phyloP scores from a whole-genome alignment of 2,888 invertebrate species.

The Notodonta ziczac region DNA sequence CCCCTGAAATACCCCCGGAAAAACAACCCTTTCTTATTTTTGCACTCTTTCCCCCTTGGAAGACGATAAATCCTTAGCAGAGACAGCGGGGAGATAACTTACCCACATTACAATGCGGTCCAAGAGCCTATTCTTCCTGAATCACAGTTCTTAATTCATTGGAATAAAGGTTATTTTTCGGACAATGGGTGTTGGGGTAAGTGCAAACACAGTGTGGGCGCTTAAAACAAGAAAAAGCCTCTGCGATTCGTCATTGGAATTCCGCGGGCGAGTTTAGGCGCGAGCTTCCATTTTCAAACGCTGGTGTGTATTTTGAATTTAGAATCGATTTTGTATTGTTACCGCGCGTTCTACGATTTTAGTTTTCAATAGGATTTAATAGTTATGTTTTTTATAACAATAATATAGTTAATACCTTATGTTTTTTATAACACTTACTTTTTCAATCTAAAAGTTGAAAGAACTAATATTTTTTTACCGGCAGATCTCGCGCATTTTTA shows the following conservation, averaged over 20 bases:
- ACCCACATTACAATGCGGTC: conserved; percentile 44
- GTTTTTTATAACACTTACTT: too few relatives aligned
- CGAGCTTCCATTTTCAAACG: conserved; percentile 70
- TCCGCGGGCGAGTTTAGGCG: conserved; percentile 75
- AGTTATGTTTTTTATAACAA: too few relatives aligned
- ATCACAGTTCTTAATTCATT: conserved; percentile 8
- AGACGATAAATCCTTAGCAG: conserved; percentile 83
- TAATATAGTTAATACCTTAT: too few relatives aligned
- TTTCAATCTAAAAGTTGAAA: too few relatives aligned
- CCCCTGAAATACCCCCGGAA: conserved; percentile 72
- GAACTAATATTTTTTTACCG: too few relatives aligned
- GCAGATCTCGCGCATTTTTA: too few relatives aligned
- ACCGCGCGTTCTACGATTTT: conserved; percentile 20
- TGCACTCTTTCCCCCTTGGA: conserved; percentile 74
- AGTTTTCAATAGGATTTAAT: conserved; percentile 5
- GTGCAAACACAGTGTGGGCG: conserved; percentile 41
- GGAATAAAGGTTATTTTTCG: conserved; percentile 17
- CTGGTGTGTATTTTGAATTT: conserved; percentile 60
- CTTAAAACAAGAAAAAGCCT: conserved; percentile 80
- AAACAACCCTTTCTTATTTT: conserved; percentile 84
- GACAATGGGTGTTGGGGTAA: conserved; percentile 10
- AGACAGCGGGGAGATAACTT: conserved; percentile 80
- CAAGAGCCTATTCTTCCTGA: conserved; percentile 10
- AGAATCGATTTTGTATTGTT: conserved; percentile 47
- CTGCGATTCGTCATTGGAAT: conserved; percentile 82